Base-by-base conservation (phyloP, 2,113 vertebrate genomes). In the Antigone vipio region DNA sequence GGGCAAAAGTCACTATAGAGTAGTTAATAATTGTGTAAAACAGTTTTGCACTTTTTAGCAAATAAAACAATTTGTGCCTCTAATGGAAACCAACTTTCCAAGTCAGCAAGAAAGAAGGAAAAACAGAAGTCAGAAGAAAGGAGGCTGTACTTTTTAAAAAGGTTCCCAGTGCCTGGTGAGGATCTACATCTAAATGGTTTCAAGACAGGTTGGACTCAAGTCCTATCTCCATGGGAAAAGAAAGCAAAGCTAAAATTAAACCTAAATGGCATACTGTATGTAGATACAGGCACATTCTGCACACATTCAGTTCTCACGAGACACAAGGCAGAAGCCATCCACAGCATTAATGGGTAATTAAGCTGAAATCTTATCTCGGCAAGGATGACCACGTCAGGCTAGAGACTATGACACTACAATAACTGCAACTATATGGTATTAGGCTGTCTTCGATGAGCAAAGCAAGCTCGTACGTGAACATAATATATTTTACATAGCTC, bases 261-360 rank as follows among this genome's bases (percentile, higher is more conserved):
- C 11, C 11, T 5, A 89, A 84, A 60, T 14, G 6, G 18, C 29
- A 47, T 11, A 32, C 26, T 20, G 4, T 15, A 4, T 18, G 42
- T 15, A 45, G 8, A 68, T 6, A 34, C 2, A 9, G 3, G 12
- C 27, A 32, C 29, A 34, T 40, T 56, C 16, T 45, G 35, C 18
- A 19, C 44, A 60, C 11, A 12, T 4, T 35, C 59, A 32, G 22
- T 6, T 47, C 34, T 44, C 30, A 62, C 0, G 0, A 84, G n/a
- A n/a, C 5, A 2, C 9, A 73, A 64, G 17, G 13, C 3, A 64
- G 20, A 47, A 84, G 13, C 11, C 7, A 84, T 9, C 15, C 35
- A 29, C 3, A 56, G 17, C 15, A 59, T 9, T 52, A 60, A 32
- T 21, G 19, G 24, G 17, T 15, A 90, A 68, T 52, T 34, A 90